A percentile compares a stretch with the other conserved stretches of the same genome.
phyloP scores from a whole-genome alignment of 2,797 vertebrate species.

The Anisognathus igniventris region DNA sequence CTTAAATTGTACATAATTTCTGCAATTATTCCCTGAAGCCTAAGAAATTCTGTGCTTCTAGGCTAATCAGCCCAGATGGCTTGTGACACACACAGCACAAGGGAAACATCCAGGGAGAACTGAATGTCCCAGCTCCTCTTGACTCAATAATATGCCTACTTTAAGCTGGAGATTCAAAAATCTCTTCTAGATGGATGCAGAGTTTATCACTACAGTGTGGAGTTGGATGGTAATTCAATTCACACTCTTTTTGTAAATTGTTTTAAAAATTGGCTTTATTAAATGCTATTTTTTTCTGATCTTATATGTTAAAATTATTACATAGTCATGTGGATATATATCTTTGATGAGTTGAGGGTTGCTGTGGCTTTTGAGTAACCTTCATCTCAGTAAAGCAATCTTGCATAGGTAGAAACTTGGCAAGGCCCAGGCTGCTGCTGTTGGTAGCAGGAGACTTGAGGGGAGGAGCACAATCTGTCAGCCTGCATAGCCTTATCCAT shows the following conservation, averaged over 20 bases:
- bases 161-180: background rate
- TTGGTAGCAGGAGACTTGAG: background rate
- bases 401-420: background rate
- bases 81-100: background rate
- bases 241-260: background rate
- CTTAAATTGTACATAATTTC: background rate
- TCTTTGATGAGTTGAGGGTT: background rate
- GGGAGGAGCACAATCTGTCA: background rate
- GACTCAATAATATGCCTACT: background rate
- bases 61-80: background rate
- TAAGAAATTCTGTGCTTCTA: background rate
- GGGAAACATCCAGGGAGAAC: background rate
- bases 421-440: background rate
- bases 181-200: background rate
- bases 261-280: background rate
- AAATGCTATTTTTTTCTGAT: background rate
- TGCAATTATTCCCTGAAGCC: background rate
- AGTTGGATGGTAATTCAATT: background rate
- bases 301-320: background rate
- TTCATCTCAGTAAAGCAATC: background rate
- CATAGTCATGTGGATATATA: rapidly evolving
- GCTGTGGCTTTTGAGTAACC: background rate
- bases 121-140: background rate
- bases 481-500: background rate
- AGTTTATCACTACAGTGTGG: background rate